Evolutionary conservation across 2,113 vertebrate genomes (phyloP).

Genomic region (Gobio gobio): DNA sequence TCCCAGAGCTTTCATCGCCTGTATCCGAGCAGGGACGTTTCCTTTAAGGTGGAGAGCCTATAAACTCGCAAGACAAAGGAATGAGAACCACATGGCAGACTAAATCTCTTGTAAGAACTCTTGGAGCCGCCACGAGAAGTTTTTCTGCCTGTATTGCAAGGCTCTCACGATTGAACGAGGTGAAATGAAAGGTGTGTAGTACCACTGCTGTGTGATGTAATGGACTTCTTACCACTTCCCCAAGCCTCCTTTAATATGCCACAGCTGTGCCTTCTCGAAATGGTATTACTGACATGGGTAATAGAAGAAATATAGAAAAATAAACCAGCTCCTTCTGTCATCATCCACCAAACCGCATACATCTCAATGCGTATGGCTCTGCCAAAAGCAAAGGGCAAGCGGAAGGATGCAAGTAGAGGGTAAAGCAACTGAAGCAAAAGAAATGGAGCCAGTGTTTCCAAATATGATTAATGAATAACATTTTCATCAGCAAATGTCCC

Average conservation of each 20-base stretch:
- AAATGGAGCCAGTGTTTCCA: slow-evolving; percentile 35
- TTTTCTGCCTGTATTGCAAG: neutral
- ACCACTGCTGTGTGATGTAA: slow-evolving; percentile 64
- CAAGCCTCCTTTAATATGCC: slow-evolving; percentile 65
- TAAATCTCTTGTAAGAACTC: slow-evolving; percentile 11
- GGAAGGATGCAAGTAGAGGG: slow-evolving; percentile 68
- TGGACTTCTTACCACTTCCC: slow-evolving; percentile 67
- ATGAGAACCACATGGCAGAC: slow-evolving; percentile 30
- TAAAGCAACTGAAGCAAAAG: slow-evolving; percentile 29
- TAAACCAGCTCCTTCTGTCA: slow-evolving; percentile 54
- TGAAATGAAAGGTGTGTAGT: slow-evolving; percentile 59
- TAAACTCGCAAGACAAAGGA: slow-evolving; percentile 30
- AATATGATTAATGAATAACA: slow-evolving; percentile 36
- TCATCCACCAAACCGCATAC: slow-evolving; percentile 70
- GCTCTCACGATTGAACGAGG: slow-evolving; percentile 20
- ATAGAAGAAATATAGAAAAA: slow-evolving; percentile 62
- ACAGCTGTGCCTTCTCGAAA: slow-evolving; percentile 73
- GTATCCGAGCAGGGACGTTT: neutral
- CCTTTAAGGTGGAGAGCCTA: slow-evolving; percentile 20
- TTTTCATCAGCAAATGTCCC: neutral
- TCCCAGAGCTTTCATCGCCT: slow-evolving; percentile 30
- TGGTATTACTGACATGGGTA: slow-evolving; percentile 67
- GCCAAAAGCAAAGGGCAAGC: slow-evolving; percentile 60
- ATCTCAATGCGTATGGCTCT: slow-evolving; percentile 67
- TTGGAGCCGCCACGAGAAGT: neutral